Evolutionary conservation across 2,113 vertebrate genomes (phyloP).

Genomic region (Plotosus lineatus): DNA sequence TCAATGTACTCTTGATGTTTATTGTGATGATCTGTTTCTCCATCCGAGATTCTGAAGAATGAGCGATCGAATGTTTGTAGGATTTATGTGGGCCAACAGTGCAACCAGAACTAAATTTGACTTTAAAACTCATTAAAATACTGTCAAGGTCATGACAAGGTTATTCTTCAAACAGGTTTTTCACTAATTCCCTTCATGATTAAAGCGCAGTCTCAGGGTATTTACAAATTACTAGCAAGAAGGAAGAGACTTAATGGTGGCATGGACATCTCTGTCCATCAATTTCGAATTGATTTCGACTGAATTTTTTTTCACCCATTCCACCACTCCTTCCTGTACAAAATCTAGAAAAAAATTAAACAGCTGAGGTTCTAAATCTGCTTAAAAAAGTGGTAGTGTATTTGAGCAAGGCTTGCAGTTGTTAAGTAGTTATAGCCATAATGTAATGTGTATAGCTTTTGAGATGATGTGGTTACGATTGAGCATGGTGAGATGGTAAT

Average conservation of each 20-base stretch:
- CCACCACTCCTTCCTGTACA: no score
- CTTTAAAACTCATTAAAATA: neutral
- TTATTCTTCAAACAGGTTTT: neutral
- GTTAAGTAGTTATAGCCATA: neutral
- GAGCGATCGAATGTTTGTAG: neutral
- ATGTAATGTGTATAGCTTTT: constrained; percentile 2
- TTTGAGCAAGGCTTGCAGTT: neutral
- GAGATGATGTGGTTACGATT: constrained; percentile 42
- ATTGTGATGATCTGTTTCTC: neutral
- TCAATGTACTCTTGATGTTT: no score
- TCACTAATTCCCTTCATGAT: neutral
- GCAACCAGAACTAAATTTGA: neutral
- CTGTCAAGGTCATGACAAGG: neutral
- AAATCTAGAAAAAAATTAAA: neutral
- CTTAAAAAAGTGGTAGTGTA: neutral
- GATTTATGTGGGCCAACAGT: neutral
- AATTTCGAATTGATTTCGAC: neutral
- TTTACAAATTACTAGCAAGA: neutral
- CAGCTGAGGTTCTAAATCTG: neutral
- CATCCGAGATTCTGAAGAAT: neutral
- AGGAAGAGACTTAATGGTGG: neutral
- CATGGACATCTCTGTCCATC: neutral
- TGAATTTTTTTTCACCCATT: neutral
- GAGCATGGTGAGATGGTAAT: constrained; percentile 42
- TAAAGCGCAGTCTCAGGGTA: neutral